Evolutionary conservation across 2,888 invertebrate species (phyloP), one percentile per base, ranked within the genome.

Genomic region (Trichacis sp.): DNA sequence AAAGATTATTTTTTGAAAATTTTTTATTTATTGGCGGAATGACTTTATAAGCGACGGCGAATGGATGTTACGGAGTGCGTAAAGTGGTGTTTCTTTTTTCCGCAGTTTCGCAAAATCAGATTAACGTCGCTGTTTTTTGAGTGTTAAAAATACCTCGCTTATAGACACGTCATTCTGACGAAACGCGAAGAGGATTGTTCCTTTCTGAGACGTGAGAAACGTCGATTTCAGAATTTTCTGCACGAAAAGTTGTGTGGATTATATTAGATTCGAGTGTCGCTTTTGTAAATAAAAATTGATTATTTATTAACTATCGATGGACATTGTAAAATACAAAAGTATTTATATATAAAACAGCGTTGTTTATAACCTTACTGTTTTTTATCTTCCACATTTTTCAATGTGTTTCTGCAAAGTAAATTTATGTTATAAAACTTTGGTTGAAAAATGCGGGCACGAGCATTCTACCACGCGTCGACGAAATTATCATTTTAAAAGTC

Each of bases 291-390:
- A 69, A 48, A 49, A 66, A 46, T 66, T 65, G 79, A 74, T 78
- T 84, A 83, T 83, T 84, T 84, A 84, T 83, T 83, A 78, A 83
- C 79, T 74, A 83, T 81, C 83, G 81, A 80, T 76, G 75, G 77
- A 77, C 76, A 79, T 76, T 76, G 72, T 79, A 70, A 75, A 81
- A 78, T 80, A 83, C 77, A 83, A 74, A 75, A 68, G 77, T 83
- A 84, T 83, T 84, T 83, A 83, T 82, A n/a, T n/a, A 82, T 74
- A 56, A 18, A 4, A 42, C 5, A 2, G 42, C n/a, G n/a, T 42
- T 42, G 4, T 18, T 42, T 4, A 18, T 18, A 42, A 12, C 14
- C 15, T 2, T 42, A 4, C 11, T 24, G 24, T 24, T 8, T 5
- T 24, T 24, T 8, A 24, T 24, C 17, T 18, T 42, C 36, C 36